Percentiles rank a stretch among this genome's conserved stretches.
Evolutionary conservation across 2,888 invertebrate species (phyloP).

Genomic region (Atherix ibis): DNA sequence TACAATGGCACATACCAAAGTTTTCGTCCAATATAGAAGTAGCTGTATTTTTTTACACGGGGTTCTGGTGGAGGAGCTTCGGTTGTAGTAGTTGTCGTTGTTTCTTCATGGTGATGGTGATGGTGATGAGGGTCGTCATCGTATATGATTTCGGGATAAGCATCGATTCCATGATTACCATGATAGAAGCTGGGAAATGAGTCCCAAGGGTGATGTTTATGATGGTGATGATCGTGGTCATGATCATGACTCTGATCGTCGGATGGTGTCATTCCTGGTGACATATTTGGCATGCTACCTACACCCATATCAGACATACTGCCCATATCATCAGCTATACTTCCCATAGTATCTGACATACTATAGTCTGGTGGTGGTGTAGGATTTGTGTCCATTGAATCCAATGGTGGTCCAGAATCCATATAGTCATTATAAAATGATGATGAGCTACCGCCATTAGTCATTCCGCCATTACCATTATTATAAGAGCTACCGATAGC

Average conservation of each 20-base stretch:
- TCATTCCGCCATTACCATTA: not conserved
- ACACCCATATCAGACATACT: not conserved
- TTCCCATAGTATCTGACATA: too few relatives aligned
- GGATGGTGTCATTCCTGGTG: too few relatives aligned
- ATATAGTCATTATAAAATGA: constrained; percentile 1
- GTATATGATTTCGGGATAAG: constrained; percentile 17
- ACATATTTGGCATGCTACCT: too few relatives aligned
- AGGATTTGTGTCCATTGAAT: not conserved
- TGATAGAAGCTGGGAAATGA: too few relatives aligned
- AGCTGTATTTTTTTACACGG: constrained; percentile 44
- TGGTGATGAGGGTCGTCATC: constrained; percentile 18
- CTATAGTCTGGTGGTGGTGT: constrained; percentile 10
- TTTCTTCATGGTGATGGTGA: constrained; percentile 20
- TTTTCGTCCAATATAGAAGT: constrained; percentile 52
- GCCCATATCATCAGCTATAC: constrained; percentile 11
- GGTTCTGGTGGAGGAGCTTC: constrained; percentile 25
- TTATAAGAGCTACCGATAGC: not conserved
- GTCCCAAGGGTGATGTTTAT: constrained; percentile 13
- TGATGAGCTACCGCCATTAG: not conserved
- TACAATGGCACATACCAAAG: constrained; percentile 56
- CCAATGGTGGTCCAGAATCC: not conserved
- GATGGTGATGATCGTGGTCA: constrained; percentile 21
- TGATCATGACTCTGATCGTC: constrained; percentile 14
- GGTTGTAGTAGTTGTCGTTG: constrained; percentile 20
- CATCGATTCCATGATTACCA: constrained; percentile 15